Percentiles rank a stretch among this genome's conserved stretches.
Evolutionary conservation across 2,888 invertebrate genomes (phyloP).

Genomic region (Apotomis capreana): DNA sequence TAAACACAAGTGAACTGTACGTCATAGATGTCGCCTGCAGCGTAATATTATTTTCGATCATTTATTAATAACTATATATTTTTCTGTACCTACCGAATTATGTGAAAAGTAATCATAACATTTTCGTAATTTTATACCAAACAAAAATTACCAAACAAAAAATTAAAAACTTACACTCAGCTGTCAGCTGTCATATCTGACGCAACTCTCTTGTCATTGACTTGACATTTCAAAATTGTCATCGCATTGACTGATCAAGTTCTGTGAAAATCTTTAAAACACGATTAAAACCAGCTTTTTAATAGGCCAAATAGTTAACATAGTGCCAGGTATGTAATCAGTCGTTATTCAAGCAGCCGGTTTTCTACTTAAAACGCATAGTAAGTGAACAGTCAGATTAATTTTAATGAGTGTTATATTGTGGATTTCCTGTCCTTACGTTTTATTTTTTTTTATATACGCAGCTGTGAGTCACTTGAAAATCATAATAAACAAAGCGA

Average conservation of each 20-base stretch:
- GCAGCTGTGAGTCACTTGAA: slow-evolving; percentile 34
- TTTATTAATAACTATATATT: too few species aligned
- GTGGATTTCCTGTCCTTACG: slow-evolving; percentile 19
- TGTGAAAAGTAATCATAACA: too few species aligned
- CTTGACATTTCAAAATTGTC: slow-evolving; percentile 11
- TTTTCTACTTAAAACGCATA: slow-evolving; percentile 41
- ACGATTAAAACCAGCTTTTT: slow-evolving; percentile 50
- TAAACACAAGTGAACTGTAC: not conserved
- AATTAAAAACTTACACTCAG: not conserved
- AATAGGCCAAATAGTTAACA: slow-evolving; percentile 52
- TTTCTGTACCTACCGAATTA: too few species aligned
- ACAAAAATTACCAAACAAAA: not conserved
- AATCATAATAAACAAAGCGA: slow-evolving; percentile 32
- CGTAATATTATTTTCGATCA: not conserved
- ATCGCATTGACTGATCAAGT: slow-evolving; percentile 8
- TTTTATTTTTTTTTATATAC: slow-evolving; percentile 30
- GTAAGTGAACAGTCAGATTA: not conserved
- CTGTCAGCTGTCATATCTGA: slow-evolving; percentile 23
- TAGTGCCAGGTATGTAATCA: slow-evolving; percentile 46
- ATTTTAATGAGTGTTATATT: slow-evolving; percentile 16
- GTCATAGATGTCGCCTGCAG: not conserved
- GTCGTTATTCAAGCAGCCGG: slow-evolving; percentile 52
- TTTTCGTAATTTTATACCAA: not conserved
- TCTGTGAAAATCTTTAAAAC: slow-evolving; percentile 44
- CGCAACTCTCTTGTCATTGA: not conserved